Evolutionary conservation across 2,113 vertebrate genomes (phyloP), one percentile per base, ranked within the genome.

Genomic region (Morphnarchus princeps): DNA sequence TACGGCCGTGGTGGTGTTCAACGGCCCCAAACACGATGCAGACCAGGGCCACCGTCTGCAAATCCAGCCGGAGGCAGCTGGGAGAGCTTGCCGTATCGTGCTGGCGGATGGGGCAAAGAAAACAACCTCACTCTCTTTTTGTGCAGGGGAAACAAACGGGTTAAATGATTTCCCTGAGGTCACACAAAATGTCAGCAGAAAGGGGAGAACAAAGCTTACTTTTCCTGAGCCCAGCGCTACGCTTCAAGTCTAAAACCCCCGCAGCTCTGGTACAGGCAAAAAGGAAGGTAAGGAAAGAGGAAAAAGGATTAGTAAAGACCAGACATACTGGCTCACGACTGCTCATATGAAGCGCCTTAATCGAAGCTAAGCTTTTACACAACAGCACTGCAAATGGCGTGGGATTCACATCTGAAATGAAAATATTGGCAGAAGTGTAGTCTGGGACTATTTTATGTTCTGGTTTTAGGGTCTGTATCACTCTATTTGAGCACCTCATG

Each of bases 321-420:
- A 54, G 71, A 15, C 58, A 45, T 40, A 52, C 28, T 36, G 25
- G 45, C 32, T 87, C 70, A 58, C 2, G 7, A 22, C 62, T 61
- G 29, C 42, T 85, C 20, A 22, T 40, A 65, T 0, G 3, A 57
- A 66, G 8, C 1, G 1, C 13, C 26, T 72, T 87, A 79, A 72
- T 2, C 3, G 2, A 71, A 94, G 32, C n/a, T 79, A 73, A 97
- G 12, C 72, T 69, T 82, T 93, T 72, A 49, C 83, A 92, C 6
- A 66, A 70, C 31, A 76, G 34, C 36, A 16, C 52, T 38, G 43
- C 11, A 82, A 87, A 38, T 55, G 20, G n/a, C 13, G 16, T 45
- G 65, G 78, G 72, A 38, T 85, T 90, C 52, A 78, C 54, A 34
- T 90, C 49, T 55, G 73, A 93, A 95, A 61, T 78, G 4, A 94